phyloP scores from a whole-genome alignment of 2,888 invertebrate species.

The Lasius fuliginosus region DNA sequence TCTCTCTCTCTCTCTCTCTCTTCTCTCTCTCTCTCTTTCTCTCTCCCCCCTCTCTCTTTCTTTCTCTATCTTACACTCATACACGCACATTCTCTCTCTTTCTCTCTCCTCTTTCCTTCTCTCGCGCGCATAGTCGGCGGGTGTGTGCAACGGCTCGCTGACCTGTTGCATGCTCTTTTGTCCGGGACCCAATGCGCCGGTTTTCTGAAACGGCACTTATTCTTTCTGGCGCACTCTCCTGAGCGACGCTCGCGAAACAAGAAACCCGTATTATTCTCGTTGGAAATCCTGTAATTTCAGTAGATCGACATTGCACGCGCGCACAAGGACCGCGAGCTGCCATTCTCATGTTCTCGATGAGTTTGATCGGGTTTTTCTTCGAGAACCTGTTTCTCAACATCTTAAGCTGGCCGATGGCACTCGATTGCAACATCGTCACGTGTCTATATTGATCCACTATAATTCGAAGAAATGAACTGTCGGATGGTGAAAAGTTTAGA shows the following conservation, averaged over 20 bases:
- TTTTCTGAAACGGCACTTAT: conserved; percentile 79
- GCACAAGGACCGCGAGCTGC: background rate
- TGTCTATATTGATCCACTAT: conserved; percentile 2
- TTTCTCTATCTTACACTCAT: background rate
- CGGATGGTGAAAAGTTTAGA: background rate
- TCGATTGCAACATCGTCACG: background rate
- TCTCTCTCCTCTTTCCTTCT: conserved; percentile 47
- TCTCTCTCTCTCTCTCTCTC: background rate
- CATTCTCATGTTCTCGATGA: conserved; percentile 40
- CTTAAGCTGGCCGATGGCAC: conserved; percentile 17
- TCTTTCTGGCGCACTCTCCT: conserved; percentile 76
- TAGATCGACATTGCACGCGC: conserved; percentile 66
- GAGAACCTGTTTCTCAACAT: background rate
- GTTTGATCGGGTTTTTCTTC: conserved; percentile 23
- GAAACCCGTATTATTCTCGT: conserved; percentile 81
- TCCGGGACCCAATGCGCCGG: conserved; percentile 73
- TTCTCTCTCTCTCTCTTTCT: background rate
- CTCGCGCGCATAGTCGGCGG: conserved; percentile 69
- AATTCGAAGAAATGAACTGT: conserved; percentile 8
- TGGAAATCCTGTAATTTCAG: conserved; percentile 79
- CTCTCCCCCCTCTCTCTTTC: background rate
- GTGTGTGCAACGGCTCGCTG: conserved; percentile 73
- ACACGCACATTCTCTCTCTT: background rate
- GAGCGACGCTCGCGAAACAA: conserved; percentile 79
- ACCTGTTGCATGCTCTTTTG: conserved; percentile 84